A percentile compares a stretch with the other conserved stretches of the same genome.
Evolutionary conservation across 1,140 invertebrate species (phyloP).

Genomic region (Anoplophora glabripennis): DNA sequence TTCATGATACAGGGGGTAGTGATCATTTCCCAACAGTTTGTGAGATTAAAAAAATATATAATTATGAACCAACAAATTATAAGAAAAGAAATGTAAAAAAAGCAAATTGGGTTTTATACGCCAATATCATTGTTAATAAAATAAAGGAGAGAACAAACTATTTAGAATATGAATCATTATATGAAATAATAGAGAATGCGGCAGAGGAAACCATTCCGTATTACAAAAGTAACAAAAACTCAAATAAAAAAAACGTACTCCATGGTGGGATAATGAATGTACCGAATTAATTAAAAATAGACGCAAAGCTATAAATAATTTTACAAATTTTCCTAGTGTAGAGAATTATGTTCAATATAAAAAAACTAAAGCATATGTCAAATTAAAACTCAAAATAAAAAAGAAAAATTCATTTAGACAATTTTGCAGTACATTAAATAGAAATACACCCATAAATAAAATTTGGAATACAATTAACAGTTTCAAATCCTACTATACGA

Average conservation of each 20-base stretch:
- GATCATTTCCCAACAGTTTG: background rate
- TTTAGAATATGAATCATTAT: no score
- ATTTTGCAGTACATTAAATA: background rate
- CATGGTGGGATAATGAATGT: constrained; percentile 10
- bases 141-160: no score
- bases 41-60: background rate
- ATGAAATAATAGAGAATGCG: no score
- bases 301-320: background rate
- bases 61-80: background rate
- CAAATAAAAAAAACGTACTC: background rate
- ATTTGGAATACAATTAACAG: background rate
- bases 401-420: background rate
- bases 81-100: background rate
- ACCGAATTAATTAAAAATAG: background rate
- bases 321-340: background rate
- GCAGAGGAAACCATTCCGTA: background rate
- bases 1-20: background rate
- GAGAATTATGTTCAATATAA: background rate
- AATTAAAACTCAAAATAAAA: background rate
- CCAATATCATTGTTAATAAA: no score
- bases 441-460: background rate
- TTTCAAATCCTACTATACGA: background rate
- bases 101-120: constrained; percentile 3
- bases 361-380: background rate
- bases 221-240: background rate